A percentile compares a stretch with the other conserved stretches of the same genome.
These are phyloP conservation scores for Calidris pygmaea DNA, from an alignment of 2,113 vertebrate species.

Conservation along the genomic window DNA sequence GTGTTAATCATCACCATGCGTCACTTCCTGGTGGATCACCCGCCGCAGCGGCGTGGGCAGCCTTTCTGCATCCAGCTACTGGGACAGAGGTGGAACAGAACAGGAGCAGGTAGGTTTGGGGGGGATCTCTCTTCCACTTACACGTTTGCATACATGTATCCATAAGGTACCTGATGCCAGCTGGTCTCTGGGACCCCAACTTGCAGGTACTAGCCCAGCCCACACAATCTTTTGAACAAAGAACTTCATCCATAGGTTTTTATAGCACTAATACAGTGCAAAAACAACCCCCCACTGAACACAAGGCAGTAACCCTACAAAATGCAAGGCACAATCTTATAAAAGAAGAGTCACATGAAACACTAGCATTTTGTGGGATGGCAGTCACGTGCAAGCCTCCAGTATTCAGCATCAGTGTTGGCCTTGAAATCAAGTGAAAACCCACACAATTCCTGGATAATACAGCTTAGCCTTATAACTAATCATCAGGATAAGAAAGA, in stretches of 20 bases:
- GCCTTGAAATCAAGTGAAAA: not conserved
- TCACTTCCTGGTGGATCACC: not conserved
- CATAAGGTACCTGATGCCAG: rapidly evolving
- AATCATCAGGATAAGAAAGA: not conserved
- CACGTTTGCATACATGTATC: not conserved
- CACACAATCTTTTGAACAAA: not conserved
- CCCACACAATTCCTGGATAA: not conserved
- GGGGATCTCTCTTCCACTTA: not conserved
- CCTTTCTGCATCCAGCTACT: not conserved
- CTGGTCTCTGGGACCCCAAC: not conserved
- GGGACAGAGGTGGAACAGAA: not conserved
- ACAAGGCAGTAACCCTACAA: not conserved
- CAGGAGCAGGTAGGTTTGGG: not conserved
- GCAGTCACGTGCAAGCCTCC: rapidly evolving
- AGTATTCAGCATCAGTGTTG: rapidly evolving
- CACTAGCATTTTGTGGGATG: not conserved
- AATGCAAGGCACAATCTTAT: not conserved
- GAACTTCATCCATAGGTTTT: not conserved
- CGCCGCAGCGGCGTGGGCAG: rapidly evolving
- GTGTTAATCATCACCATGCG: not conserved
- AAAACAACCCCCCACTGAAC: not conserved
- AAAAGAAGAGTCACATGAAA: not conserved
- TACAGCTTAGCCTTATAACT: not conserved
- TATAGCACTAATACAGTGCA: rapidly evolving
- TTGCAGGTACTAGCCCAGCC: not conserved